Percentiles rank a stretch among this genome's conserved stretches.
Evolutionary conservation across 2,113 vertebrate species (phyloP).

Genomic region (Campylomormyrus numenius): DNA sequence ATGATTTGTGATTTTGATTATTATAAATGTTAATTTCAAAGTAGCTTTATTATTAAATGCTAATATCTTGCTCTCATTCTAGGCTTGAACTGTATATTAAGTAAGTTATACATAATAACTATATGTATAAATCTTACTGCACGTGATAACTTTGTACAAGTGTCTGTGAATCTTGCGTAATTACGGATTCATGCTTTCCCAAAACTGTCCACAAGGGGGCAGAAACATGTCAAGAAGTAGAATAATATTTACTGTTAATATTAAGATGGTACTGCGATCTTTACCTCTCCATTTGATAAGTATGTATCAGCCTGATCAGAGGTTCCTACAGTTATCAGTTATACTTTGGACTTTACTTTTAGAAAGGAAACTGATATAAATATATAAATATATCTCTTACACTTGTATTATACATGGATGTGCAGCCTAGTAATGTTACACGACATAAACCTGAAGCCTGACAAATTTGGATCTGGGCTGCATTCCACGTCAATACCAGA

Average conservation of each 20-base stretch:
- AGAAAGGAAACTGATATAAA: not conserved
- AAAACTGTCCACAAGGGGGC: constrained; percentile 49
- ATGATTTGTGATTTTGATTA: not conserved
- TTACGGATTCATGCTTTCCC: not conserved
- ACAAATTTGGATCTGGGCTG: not conserved
- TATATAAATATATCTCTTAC: not conserved
- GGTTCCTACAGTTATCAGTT: not conserved
- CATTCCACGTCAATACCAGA: not conserved
- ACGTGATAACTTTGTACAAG: not conserved
- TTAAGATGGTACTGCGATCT: not conserved
- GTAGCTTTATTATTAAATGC: not conserved
- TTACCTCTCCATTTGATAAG: not conserved
- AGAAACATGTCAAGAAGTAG: constrained; percentile 32
- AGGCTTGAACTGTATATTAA: not conserved
- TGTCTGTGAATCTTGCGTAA: not conserved
- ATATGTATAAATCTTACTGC: not conserved
- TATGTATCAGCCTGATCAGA: not conserved
- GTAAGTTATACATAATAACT: not conserved
- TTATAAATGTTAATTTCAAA: not conserved
- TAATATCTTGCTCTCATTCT: not conserved
- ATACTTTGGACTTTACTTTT: not conserved
- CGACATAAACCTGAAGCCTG: not conserved
- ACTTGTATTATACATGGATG: not conserved
- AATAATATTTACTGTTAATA: not conserved
- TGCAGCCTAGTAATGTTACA: not conserved